Evolutionary conservation across 2,113 vertebrate species (phyloP), one percentile per base, ranked within the genome.

Genomic region (Centropus unirufus): DNA sequence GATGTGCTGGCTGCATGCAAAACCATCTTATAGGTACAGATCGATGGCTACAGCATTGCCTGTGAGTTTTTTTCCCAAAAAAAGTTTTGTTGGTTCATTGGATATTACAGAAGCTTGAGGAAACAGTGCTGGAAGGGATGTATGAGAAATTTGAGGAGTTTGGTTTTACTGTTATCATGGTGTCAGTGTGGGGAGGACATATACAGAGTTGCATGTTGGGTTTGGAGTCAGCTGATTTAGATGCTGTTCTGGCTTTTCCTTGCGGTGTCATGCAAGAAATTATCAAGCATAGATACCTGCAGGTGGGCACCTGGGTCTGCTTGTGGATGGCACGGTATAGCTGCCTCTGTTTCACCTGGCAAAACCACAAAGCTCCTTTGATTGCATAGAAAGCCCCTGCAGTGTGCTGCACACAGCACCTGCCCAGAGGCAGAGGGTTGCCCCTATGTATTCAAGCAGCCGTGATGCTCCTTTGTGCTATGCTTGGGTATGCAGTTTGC

Each of bases 391-490:
- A 20, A 40, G 36, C 32, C 24, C 17, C 69, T 42, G 11, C 20
- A 63, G 39, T 3, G 3, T 62, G 15, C 32, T 34, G 64, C 8
- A 17, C 29, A 1, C 24, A 10, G 12, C 29, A 12, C 11, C 47
- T 74, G 59, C 72, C 55, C 18, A 46, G 30, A 75, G 36, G n/a
- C 67, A 59, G 44, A 11, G 49, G n/a, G 7, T 32, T 49, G 49
- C 61, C 42, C 23, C 32, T 8, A 3, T 4, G 11, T 29, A 10
- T 2, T 49, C 3, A 5, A 44, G 26, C 39, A 19, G 46, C 0
- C 0, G 32, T 16, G 40, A 44, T 0, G 3, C 14, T 75, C 24
- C 14, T 0, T 2, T 23, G 13, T 1, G 0, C 16, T 29, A 9
- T 5, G 20, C 55, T 44, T 46, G 47, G 8, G 4, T 7, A 12